Conservation (phyloP, 92 coral and sea anemone genomes). For the Porites divaricata region DNA sequence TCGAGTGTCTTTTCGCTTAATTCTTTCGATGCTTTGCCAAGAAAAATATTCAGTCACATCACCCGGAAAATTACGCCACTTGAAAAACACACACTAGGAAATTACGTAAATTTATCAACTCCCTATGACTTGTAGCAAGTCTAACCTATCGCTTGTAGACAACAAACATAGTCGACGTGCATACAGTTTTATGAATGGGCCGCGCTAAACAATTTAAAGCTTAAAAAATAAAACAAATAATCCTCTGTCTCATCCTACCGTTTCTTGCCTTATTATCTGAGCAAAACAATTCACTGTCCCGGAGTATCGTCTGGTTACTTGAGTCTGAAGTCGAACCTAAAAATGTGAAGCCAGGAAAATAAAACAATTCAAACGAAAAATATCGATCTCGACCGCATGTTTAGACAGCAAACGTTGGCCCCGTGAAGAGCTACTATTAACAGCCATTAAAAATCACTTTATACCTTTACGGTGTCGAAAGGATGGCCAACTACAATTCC, state of each 20-base stretch:
- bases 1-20: no score
- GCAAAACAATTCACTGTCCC: conserved; percentile 90
- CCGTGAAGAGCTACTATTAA: not conserved
- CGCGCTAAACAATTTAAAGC: no score
- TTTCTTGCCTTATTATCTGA: conserved; percentile 80
- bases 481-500: conserved; percentile 98
- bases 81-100: no score
- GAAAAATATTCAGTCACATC: no score
- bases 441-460: not conserved
- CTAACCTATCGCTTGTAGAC: no score
- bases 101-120: no score
- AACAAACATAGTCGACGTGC: no score
- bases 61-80: no score
- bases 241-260: conserved; percentile 58
- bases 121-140: no score
- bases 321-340: conserved; percentile 95
- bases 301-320: conserved; percentile 70
- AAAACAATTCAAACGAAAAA: not conserved
- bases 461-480: conserved; percentile 96
- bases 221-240: no score
- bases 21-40: no score
- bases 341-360: not conserved
- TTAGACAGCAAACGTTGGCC: not conserved
- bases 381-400: not conserved
- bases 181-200: no score